phyloP scores from a whole-genome alignment of 1,140 invertebrate species.

The Calosoma granatense region DNA sequence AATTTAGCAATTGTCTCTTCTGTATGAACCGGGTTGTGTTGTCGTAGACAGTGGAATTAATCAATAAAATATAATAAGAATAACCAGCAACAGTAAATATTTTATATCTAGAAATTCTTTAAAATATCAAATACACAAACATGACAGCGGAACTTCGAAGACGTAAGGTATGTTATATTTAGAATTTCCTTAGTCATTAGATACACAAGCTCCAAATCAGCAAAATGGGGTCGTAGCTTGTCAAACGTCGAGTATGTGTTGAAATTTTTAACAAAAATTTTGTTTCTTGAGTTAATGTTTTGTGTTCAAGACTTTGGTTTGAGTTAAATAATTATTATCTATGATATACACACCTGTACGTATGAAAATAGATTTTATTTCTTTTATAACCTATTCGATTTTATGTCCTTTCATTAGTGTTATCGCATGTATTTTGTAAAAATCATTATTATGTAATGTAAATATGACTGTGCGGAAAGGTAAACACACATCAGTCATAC shows the following conservation, averaged over 20 bases:
- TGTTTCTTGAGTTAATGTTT: no score
- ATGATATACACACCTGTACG: constrained; percentile 3
- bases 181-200: no score
- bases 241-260: no score
- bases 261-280: no score
- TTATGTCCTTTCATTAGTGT: constrained; percentile 1
- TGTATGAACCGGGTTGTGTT: not conserved
- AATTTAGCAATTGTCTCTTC: no score
- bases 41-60: not conserved
- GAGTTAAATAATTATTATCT: constrained; percentile 8
- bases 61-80: not conserved
- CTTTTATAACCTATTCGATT: not conserved
- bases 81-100: not conserved
- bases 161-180: constrained; percentile 9
- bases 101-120: not conserved
- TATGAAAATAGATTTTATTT: not conserved
- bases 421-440: no score
- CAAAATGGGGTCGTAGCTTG: no score
- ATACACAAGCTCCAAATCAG: no score
- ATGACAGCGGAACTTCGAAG: constrained; percentile 14
- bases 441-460: no score
- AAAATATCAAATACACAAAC: constrained; percentile 5
- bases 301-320: no score
- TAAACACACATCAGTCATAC: no score
- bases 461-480: no score